Percentiles rank a stretch among this genome's conserved stretches.
Evolutionary conservation across 2,113 vertebrate genomes (phyloP).

Genomic region (Synchiropus splendidus): DNA sequence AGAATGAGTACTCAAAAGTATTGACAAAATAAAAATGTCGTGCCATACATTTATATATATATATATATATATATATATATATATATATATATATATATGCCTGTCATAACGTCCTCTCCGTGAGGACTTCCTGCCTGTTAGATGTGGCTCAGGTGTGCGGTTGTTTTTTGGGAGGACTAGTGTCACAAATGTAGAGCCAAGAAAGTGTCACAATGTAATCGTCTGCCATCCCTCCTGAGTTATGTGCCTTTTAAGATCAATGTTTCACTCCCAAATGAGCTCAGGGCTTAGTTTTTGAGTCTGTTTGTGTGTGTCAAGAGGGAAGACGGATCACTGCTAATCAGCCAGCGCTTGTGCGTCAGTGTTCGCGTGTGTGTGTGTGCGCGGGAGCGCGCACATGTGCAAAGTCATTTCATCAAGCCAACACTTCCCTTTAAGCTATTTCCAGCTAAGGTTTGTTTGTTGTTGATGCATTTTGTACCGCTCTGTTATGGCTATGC

Average conservation of each 20-base stretch:
- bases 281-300: slow-evolving; percentile 26
- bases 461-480: slow-evolving; percentile 12
- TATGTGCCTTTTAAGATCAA: slow-evolving; percentile 28
- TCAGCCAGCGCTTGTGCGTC: slow-evolving; percentile 14
- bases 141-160: too few species aligned
- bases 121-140: too few species aligned
- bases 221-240: slow-evolving; percentile 9
- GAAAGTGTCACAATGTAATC: slow-evolving; percentile 24
- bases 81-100: too few species aligned
- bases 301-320: slow-evolving; percentile 13
- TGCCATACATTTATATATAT: too few species aligned
- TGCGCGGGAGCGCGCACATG: too few species aligned
- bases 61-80: too few species aligned
- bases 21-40: too few species aligned
- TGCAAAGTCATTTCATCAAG: slow-evolving; percentile 29
- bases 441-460: slow-evolving; percentile 20
- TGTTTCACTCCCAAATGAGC: slow-evolving; percentile 24
- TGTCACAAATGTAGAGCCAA: slow-evolving; percentile 14
- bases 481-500: not conserved
- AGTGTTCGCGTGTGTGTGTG: too few species aligned
- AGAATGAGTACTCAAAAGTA: too few species aligned
- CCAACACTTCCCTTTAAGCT: slow-evolving; percentile 26
- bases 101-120: too few species aligned
- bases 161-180: slow-evolving; percentile 6
- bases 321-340: slow-evolving; percentile 40